Percentiles rank a stretch among this genome's conserved stretches.
These are phyloP conservation scores for Salvelinus sp. DNA, from an alignment of 2,113 vertebrate genomes.

Conservation along the genomic window DNA sequence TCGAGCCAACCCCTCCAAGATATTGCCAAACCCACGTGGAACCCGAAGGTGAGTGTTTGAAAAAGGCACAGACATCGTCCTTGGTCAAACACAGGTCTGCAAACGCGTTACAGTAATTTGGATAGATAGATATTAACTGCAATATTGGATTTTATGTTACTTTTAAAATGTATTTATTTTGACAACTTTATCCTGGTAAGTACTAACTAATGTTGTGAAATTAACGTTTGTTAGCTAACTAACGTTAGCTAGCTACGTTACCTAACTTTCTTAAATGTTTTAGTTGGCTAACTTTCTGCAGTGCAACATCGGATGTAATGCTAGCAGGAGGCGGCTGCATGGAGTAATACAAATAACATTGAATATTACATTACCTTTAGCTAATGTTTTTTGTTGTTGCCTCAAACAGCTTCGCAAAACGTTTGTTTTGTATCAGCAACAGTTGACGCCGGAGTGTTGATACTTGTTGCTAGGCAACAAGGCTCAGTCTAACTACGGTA, in stretches of 20 bases:
- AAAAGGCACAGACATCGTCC: slow-evolving; percentile 78
- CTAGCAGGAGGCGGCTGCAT: too few species aligned
- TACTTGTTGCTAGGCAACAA: slow-evolving; percentile 65
- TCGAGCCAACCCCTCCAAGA: slow-evolving; percentile 82
- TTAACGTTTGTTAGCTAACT: too few species aligned
- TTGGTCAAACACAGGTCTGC: background rate
- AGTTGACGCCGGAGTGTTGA: slow-evolving; percentile 19
- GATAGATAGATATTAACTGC: background rate
- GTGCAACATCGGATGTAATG: too few species aligned
- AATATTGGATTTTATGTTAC: background rate
- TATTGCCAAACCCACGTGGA: slow-evolving; percentile 81
- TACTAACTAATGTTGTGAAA: too few species aligned
- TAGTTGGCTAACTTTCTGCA: too few species aligned
- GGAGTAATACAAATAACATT: too few species aligned
- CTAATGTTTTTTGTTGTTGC: too few species aligned
- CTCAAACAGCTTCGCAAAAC: slow-evolving; percentile 9
- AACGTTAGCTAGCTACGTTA: too few species aligned
- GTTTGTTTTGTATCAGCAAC: background rate
- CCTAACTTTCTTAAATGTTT: too few species aligned
- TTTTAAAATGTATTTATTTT: too few species aligned
- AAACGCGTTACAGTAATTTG: background rate
- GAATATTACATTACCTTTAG: too few species aligned
- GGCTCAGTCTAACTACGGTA: slow-evolving; percentile 44
- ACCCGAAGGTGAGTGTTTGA: slow-evolving; percentile 80
- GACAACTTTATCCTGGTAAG: too few species aligned